Percentiles rank a stretch among this genome's conserved stretches.
Evolutionary conservation across 2,888 invertebrate species (phyloP).

Genomic region (Sclerodermus sp.): DNA sequence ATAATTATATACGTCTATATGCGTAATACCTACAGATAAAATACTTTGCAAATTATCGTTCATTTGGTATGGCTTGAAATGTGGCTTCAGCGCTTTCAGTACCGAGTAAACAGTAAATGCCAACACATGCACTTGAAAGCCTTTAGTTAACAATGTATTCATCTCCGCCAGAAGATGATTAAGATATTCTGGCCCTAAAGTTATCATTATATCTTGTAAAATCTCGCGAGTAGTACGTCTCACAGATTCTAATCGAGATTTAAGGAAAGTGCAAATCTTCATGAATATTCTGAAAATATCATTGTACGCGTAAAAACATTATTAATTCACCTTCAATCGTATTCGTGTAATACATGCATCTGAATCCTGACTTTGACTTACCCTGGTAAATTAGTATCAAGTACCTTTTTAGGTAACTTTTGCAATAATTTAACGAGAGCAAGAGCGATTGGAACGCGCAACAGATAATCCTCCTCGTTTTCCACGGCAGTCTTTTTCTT

Average conservation of each 20-base stretch:
- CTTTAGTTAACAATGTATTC: constrained; percentile 76
- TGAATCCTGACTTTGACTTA: constrained; percentile 56
- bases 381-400: constrained; percentile 81
- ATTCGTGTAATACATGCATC: no score
- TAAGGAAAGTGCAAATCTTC: constrained; percentile 88
- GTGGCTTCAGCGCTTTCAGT: constrained; percentile 70
- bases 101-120: constrained; percentile 86
- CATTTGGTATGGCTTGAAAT: constrained; percentile 77
- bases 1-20: background rate
- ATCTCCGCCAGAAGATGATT: constrained; percentile 79
- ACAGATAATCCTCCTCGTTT: constrained; percentile 87
- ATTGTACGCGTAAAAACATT: constrained; percentile 4
- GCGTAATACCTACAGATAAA: constrained; percentile 64
- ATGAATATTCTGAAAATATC: constrained; percentile 70
- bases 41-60: constrained; percentile 77
- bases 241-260: constrained; percentile 85
- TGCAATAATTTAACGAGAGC: constrained; percentile 91
- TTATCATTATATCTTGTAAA: constrained; percentile 86
- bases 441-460: constrained; percentile 88
- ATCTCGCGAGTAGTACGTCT: constrained; percentile 84
- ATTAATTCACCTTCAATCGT: no score
- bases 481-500: constrained; percentile 68
- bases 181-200: constrained; percentile 82
- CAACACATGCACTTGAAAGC: constrained; percentile 93
- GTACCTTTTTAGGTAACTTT: constrained; percentile 74